Evolutionary conservation across 2,888 invertebrate genomes (phyloP).

Genomic region (Meloe dianella): DNA sequence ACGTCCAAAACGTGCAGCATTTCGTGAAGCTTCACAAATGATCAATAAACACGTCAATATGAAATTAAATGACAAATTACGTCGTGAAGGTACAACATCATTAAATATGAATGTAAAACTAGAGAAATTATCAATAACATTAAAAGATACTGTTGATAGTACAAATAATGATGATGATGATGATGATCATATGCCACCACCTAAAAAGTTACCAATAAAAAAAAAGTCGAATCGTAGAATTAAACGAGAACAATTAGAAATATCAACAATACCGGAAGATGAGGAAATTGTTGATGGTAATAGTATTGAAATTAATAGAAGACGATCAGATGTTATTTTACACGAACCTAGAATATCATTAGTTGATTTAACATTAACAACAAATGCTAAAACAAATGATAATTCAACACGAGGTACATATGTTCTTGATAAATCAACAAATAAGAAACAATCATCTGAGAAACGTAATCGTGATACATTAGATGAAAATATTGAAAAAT

Average conservation of each 20-base stretch:
- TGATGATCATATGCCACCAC: constrained; percentile 39
- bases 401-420: constrained; percentile 19
- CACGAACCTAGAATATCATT: constrained; percentile 31
- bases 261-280: constrained; percentile 17
- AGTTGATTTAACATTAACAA: constrained; percentile 24
- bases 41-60: constrained; percentile 11
- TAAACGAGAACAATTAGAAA: constrained; percentile 23
- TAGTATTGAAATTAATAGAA: constrained; percentile 13
- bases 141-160: neutral
- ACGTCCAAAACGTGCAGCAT: constrained; percentile 19
- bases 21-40: constrained; percentile 12
- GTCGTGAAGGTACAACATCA: neutral
- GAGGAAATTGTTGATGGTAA: neutral
- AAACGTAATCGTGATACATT: constrained; percentile 9
- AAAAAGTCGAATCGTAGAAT: constrained; percentile 32
- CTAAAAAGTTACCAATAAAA: constrained; percentile 40
- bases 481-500: constrained; percentile 16
- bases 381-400: constrained; percentile 13
- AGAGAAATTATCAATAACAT: constrained; percentile 16
- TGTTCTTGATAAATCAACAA: constrained; percentile 24
- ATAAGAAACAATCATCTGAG: constrained; percentile 23
- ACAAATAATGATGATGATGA: neutral
- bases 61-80: neutral
- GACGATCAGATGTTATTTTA: constrained; percentile 47
- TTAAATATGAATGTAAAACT: constrained; percentile 5